Evolutionary conservation across 2,888 invertebrate genomes (phyloP).

Genomic region (Epicampocera succincta): DNA sequence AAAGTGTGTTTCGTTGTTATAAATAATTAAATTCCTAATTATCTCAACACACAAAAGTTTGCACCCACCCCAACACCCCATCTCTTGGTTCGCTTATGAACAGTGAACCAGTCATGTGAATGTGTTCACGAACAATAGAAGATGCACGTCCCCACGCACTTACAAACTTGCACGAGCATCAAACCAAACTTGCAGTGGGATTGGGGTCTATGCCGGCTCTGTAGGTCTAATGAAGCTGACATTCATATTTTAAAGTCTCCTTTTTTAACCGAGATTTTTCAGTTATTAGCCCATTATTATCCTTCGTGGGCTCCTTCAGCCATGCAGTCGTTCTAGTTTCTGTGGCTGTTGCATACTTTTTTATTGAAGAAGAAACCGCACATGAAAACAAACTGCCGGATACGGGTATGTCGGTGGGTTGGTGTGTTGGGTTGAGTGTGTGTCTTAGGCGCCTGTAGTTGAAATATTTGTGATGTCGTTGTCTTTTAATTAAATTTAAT

Average conservation of each 20-base stretch:
- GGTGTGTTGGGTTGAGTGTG: background rate
- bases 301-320: slow-evolving; percentile 67
- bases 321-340: background rate
- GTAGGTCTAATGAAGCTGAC: slow-evolving; percentile 29
- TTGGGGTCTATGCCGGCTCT: background rate
- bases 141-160: no score
- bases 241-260: slow-evolving; percentile 41
- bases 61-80: slow-evolving; percentile 11
- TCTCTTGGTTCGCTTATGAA: background rate
- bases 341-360: slow-evolving; percentile 12
- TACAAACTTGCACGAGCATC: background rate
- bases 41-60: slow-evolving; percentile 67
- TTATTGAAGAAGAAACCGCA: slow-evolving; percentile 43
- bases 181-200: no score
- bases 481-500: slow-evolving; percentile 80
- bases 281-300: slow-evolving; percentile 71
- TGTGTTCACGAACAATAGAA: background rate
- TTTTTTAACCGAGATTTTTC: slow-evolving; percentile 63
- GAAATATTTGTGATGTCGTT: slow-evolving; percentile 66
- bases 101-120: slow-evolving; percentile 3
- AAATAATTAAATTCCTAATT: slow-evolving; percentile 74
- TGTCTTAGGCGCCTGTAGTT: slow-evolving; percentile 6
- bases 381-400: slow-evolving; percentile 35
- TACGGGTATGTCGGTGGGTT: background rate
- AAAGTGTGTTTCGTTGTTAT: slow-evolving; percentile 47